A percentile compares a stretch with the other conserved stretches of the same genome.
phyloP scores from a whole-genome alignment of 2,113 vertebrate species.

The Cephalopterus ornatus region DNA sequence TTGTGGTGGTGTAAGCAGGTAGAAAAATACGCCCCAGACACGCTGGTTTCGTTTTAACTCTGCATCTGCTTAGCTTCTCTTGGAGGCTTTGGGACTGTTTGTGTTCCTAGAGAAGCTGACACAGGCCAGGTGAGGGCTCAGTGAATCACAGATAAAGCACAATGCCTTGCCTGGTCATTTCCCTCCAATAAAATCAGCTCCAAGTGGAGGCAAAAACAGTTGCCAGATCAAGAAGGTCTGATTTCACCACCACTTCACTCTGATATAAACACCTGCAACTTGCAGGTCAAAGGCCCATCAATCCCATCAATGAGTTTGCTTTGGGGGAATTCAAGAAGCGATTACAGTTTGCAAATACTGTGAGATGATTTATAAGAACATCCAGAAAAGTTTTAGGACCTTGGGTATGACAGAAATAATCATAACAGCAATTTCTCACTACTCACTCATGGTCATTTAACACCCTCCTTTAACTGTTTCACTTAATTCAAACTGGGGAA shows the following conservation, averaged over 20 bases:
- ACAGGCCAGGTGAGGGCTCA: not conserved
- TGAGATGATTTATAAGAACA: constrained; percentile 11
- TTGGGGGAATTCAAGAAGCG: constrained; percentile 33
- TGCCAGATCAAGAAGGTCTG: not conserved
- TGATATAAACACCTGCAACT: constrained; percentile 5
- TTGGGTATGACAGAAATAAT: not conserved
- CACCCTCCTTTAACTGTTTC: not conserved
- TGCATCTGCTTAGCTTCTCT: not conserved
- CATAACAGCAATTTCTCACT: not conserved
- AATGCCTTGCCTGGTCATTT: not conserved
- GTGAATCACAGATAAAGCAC: not conserved
- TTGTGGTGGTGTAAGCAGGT: not conserved
- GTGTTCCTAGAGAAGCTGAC: not conserved
- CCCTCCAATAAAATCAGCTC: not conserved
- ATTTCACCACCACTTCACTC: not conserved
- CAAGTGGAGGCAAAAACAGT: not conserved
- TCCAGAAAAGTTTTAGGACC: not conserved
- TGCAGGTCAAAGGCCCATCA: constrained; percentile 18
- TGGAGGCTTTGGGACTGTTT: not conserved
- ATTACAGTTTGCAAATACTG: constrained; percentile 6
- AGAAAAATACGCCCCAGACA: not conserved
- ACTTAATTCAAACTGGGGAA: not conserved
- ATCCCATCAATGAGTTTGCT: not conserved
- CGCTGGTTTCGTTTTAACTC: not conserved
- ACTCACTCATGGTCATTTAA: not conserved